Base-by-base conservation (phyloP, 2,113 vertebrate genomes). In the Rhea americana region DNA sequence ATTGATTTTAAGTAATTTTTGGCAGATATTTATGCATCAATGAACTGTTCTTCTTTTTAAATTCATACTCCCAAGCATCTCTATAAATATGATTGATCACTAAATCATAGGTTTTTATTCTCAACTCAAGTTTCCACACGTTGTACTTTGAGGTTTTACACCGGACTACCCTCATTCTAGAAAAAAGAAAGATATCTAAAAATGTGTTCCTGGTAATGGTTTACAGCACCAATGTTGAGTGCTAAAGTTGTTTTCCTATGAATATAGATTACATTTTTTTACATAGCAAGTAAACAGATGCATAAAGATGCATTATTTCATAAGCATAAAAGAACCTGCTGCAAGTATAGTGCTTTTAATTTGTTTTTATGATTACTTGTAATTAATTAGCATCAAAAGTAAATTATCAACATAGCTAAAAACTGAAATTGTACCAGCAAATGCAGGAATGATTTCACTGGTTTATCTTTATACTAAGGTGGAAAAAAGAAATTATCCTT, bases 301-400 rank as follows among this genome's bases (percentile, higher is more conserved):
- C 96, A 97, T 97, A 97, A 97, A 97, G 96, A 96, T 95, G 94
- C 92, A 94, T 97, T 97, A 96, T 97, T 97, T 96, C 95, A 88
- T 91, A 83, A 96, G 79, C 92, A 90, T 92, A 91, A 96, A 95
- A 97, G 92, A 86, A 85, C 96, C 91, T 97, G 96, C 93, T 94
- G 92, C 94, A 97, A 87, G 93, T 94, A 76, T 95, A 96, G 92
- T 93, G 95, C 86, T 97, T 97, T 97, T 96, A 95, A 97, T 97
- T 97, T 97, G 97, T 90, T 98, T 97, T 97, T 96, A 97, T 96
- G 97, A 97, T 97, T 89, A 96, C 95, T 97, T 96, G 95, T 97
- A 94, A 97, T 97, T 97, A 98, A 97, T 98, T 97, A 97, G 97
- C 97, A 97, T 97, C 96, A 95, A 97, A 97, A 97, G 96, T 74